Percentiles rank a stretch among this genome's conserved stretches.
Conservation (phyloP, 92 coral and sea anemone genomes). For the Scolanthus callimorphus region DNA sequence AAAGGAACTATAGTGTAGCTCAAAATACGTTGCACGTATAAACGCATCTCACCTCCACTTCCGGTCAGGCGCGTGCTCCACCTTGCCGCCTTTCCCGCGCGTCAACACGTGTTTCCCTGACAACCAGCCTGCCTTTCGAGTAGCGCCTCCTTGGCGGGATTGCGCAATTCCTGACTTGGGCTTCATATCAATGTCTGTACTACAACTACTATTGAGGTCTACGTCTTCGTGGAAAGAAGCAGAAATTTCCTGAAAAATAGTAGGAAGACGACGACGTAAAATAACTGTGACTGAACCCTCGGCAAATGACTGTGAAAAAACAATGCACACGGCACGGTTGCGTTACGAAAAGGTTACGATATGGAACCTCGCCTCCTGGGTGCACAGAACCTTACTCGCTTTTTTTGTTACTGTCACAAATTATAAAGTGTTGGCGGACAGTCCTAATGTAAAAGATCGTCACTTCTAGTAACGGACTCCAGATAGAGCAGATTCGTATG, state of each 20-base stretch:
- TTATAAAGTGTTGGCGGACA: no score
- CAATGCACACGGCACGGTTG: no score
- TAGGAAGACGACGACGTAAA: not conserved
- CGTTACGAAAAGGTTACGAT: no score
- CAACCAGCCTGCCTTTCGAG: slow-evolving; percentile 97
- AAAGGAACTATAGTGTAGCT: no score
- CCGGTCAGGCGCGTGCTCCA: slow-evolving; percentile 77
- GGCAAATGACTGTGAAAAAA: no score
- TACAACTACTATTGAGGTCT: slow-evolving; percentile 61
- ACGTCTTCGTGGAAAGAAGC: slow-evolving; percentile 56
- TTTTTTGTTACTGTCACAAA: no score
- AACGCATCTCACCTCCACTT: slow-evolving; percentile 79
- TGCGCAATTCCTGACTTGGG: slow-evolving; percentile 83
- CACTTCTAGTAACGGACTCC: no score
- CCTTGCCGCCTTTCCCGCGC: slow-evolving; percentile 70
- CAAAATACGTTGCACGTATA: slow-evolving; percentile 72
- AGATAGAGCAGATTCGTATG: no score
- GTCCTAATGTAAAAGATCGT: no score
- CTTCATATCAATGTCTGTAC: slow-evolving; percentile 67
- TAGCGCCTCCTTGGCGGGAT: slow-evolving; percentile 89
- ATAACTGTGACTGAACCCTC: no score
- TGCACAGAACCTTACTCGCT: no score
- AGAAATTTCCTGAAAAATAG: slow-evolving; percentile 37
- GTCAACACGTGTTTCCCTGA: slow-evolving; percentile 81
- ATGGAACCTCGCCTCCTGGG: no score